These are phyloP conservation scores for Candidula unifasciata DNA, from an alignment of 2,888 invertebrate species.

Conservation along the genomic window DNA sequence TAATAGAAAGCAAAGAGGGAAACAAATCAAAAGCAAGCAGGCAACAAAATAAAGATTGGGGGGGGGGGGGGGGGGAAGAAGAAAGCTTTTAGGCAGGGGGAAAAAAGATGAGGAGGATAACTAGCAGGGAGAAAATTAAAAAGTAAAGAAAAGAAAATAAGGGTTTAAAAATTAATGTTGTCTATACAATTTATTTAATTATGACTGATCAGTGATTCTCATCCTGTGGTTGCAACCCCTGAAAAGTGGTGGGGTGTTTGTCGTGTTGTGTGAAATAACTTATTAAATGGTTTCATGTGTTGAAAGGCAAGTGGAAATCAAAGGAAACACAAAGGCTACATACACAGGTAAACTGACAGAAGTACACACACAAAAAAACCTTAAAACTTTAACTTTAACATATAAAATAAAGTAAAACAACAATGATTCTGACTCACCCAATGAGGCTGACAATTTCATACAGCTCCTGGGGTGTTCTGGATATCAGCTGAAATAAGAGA, in stretches of 20 bases:
- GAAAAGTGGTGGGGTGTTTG: no score
- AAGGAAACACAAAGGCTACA: no score
- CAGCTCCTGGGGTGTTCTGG: conserved; percentile 95
- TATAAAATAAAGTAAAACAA: not conserved
- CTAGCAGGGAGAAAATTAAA: not conserved
- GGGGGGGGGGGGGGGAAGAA: not conserved
- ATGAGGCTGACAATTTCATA: conserved; percentile 98
- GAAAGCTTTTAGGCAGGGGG: not conserved
- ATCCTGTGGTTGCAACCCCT: no score
- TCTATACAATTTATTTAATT: no score
- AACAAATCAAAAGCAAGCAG: no score
- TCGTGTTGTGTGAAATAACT: no score
- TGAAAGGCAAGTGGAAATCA: no score
- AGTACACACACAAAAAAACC: no score
- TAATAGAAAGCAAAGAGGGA: not conserved
- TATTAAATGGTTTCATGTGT: no score
- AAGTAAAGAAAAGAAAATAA: not conserved
- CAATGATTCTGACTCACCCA: conserved; percentile 80
- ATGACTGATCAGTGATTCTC: no score
- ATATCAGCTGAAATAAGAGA: conserved; percentile 83
- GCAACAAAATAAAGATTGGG: not conserved
- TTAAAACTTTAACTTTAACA: no score
- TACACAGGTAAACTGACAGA: no score
- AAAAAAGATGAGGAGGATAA: not conserved
- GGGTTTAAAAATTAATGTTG: not conserved